Conservation (phyloP, 2,113 vertebrate species). For the Anguilla japonica region DNA sequence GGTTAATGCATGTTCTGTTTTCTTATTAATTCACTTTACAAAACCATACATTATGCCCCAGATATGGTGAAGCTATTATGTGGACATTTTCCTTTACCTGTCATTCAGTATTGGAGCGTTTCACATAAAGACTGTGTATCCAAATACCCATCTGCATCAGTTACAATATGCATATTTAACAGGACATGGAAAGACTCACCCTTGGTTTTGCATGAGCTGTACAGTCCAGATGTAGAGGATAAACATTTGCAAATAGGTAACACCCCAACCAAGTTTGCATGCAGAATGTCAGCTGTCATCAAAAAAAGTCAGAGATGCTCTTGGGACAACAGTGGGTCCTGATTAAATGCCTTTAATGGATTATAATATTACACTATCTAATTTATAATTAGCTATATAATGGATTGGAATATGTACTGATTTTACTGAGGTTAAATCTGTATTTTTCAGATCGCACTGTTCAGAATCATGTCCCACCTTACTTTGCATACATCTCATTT, state of each 20-base stretch:
- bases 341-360: no score
- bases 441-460: neutral
- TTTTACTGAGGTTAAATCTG: neutral
- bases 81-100: neutral
- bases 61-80: no score
- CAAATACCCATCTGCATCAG: neutral
- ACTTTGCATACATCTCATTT: neutral
- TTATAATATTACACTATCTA: no score
- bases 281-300: neutral
- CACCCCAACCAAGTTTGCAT: neutral
- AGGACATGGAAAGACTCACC: constrained; percentile 9
- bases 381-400: neutral
- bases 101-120: neutral
- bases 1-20: neutral
- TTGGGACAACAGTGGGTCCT: no score
- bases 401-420: neutral
- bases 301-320: neutral
- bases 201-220: neutral
- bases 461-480: neutral
- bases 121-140: neutral
- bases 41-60: neutral
- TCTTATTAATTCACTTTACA: neutral
- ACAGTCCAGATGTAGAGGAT: no score
- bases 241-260: constrained; percentile 24
- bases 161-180: constrained; percentile 2